These are phyloP conservation scores for Apus apus DNA, from an alignment of 2,113 vertebrate species.

Conservation along the genomic window DNA sequence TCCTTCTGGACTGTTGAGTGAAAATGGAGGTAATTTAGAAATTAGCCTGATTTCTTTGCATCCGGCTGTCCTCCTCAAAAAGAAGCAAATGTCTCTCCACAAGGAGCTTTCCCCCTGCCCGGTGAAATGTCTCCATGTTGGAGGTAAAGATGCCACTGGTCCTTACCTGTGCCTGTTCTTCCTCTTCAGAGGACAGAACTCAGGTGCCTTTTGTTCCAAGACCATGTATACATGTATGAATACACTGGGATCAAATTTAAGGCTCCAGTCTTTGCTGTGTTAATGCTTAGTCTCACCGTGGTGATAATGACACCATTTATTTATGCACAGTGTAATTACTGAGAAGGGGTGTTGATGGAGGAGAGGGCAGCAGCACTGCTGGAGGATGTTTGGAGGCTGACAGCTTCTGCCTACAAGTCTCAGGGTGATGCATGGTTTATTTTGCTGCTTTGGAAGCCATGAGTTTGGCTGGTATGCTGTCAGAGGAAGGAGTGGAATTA, in stretches of 20 bases:
- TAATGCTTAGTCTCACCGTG: not conserved
- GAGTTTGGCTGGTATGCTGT: not conserved
- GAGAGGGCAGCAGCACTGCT: not conserved
- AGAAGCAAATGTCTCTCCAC: not conserved
- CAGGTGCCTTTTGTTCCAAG: not conserved
- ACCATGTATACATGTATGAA: rapidly evolving
- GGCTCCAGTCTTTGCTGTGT: not conserved
- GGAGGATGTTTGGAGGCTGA: not conserved
- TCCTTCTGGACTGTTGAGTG: not conserved
- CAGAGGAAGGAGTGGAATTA: not conserved
- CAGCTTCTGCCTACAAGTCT: not conserved
- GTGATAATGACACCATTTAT: not conserved
- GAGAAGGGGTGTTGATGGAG: not conserved
- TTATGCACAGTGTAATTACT: no score
- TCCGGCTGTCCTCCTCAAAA: not conserved
- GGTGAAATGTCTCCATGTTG: not conserved
- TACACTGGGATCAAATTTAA: not conserved
- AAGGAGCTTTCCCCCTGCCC: not conserved
- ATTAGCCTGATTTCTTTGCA: not conserved
- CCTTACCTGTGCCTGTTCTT: not conserved
- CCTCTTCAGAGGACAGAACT: not conserved
- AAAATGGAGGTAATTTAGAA: not conserved
- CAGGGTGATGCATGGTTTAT: not conserved
- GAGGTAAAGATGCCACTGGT: not conserved
- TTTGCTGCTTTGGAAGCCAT: not conserved